phyloP scores from a whole-genome alignment of 2,888 invertebrate genomes.

The Pheosia gnoma region DNA sequence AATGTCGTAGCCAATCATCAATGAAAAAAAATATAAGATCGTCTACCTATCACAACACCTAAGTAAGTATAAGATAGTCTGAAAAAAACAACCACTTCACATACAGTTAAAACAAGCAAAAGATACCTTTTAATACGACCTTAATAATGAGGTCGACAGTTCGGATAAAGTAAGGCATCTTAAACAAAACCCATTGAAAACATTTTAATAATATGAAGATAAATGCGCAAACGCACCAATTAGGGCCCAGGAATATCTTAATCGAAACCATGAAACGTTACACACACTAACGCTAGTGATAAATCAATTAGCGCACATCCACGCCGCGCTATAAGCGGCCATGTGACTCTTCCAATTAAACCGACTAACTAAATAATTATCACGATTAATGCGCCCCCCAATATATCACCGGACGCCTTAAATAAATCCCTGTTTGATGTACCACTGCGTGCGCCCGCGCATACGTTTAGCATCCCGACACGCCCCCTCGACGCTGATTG shows the following conservation, averaged over 20 bases:
- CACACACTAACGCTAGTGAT: constrained; percentile 26
- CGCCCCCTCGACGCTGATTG: constrained; percentile 72
- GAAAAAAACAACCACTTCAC: too few relatives aligned
- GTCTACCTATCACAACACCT: too few relatives aligned
- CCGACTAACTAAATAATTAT: constrained; percentile 81
- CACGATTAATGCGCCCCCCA: constrained; percentile 76
- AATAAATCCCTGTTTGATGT: constrained; percentile 76
- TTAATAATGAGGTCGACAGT: too few relatives aligned
- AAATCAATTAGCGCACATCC: constrained; percentile 45
- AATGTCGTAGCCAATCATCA: too few relatives aligned
- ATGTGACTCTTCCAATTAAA: constrained; percentile 77
- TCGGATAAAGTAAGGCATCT: too few relatives aligned
- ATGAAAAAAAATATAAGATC: too few relatives aligned
- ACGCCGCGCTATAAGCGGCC: constrained; percentile 37
- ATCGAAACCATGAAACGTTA: constrained; percentile 32
- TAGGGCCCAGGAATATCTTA: constrained; percentile 14
- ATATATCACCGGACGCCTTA: constrained; percentile 70
- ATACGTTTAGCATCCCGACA: constrained; percentile 44
- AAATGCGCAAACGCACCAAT: constrained; percentile 1
- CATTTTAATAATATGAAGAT: constrained; percentile 1
- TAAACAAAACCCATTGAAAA: constrained; percentile 1
- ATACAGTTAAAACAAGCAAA: too few relatives aligned
- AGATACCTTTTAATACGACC: too few relatives aligned
- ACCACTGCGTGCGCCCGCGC: constrained; percentile 62
- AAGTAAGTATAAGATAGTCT: too few relatives aligned